Evolutionary conservation across 1,140 invertebrate genomes (phyloP).

Genomic region (Cydia pomonella): DNA sequence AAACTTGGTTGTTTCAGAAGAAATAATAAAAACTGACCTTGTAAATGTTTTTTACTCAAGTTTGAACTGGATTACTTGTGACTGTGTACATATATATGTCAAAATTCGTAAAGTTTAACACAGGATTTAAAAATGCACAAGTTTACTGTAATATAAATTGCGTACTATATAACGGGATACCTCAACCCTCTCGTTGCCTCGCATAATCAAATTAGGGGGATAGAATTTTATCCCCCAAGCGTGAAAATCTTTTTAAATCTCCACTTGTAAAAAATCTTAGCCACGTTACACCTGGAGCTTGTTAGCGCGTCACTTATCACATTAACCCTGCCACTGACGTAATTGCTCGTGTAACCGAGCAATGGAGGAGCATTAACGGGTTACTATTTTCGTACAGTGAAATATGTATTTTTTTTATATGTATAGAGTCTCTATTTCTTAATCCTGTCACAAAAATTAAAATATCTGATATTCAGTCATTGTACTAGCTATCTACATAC

Average conservation of each 20-base stretch:
- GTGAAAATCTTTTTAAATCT: slow-evolving; percentile 29
- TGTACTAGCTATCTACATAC: too few relatives aligned
- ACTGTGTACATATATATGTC: too few relatives aligned
- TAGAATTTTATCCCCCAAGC: slow-evolving; percentile 4
- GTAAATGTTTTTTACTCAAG: too few relatives aligned
- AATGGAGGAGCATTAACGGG: slow-evolving; percentile 25
- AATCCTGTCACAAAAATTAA: too few relatives aligned
- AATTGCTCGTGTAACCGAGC: slow-evolving; percentile 47
- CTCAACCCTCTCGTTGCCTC: slow-evolving; percentile 1
- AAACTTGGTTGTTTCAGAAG: too few relatives aligned
- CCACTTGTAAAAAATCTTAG: slow-evolving; percentile 18
- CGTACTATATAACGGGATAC: slow-evolving; percentile 8
- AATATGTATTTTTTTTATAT: neutral
- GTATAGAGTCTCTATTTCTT: neutral
- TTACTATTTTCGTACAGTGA: slow-evolving; percentile 1
- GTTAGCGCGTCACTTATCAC: slow-evolving; percentile 46
- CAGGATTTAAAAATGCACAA: neutral
- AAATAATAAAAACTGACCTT: too few relatives aligned
- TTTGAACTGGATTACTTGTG: too few relatives aligned
- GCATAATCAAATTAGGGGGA: slow-evolving; percentile 21
- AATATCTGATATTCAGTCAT: too few relatives aligned
- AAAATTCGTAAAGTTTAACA: too few relatives aligned
- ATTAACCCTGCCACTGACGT: slow-evolving; percentile 41
- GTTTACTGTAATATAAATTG: neutral
- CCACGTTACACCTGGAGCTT: slow-evolving; percentile 39